phyloP scores from a whole-genome alignment of 2,888 invertebrate genomes.

The Ochropacha duplaris region DNA sequence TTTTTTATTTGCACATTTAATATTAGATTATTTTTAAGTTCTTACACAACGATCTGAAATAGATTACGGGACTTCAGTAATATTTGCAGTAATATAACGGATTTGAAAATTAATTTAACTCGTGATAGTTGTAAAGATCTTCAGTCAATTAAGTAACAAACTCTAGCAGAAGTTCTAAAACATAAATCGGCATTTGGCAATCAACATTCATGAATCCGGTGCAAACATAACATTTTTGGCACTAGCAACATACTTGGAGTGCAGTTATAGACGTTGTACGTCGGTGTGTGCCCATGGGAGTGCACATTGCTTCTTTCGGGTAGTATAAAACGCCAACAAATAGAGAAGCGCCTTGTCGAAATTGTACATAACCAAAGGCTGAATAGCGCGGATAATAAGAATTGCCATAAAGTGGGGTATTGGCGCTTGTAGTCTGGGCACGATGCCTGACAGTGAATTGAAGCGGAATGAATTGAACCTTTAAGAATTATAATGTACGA shows the following conservation, averaged over 20 bases:
- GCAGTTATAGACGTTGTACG: background rate
- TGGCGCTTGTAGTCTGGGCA: background rate
- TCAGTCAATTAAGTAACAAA: too few species aligned
- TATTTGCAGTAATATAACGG: too few species aligned
- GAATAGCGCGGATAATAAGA: background rate
- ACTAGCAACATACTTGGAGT: background rate
- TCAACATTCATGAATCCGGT: background rate
- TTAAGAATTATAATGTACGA: too few species aligned
- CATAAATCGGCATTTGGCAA: background rate
- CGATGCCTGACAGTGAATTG: background rate
- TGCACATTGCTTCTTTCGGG: background rate
- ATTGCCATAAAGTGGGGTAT: background rate
- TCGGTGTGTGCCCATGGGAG: background rate
- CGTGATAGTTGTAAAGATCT: too few species aligned
- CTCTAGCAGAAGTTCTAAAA: background rate
- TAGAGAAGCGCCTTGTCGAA: background rate
- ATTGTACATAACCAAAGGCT: background rate
- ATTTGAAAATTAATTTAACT: too few species aligned
- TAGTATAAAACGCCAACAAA: background rate
- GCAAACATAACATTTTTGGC: background rate
- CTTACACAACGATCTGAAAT: too few species aligned
- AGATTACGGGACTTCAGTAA: too few species aligned
- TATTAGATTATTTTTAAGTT: too few species aligned
- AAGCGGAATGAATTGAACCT: conserved; percentile 1
- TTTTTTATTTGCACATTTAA: too few species aligned